Evolutionary conservation across 1,140 invertebrate species (phyloP), one percentile per base, ranked within the genome.

Genomic region (Melipona quadrifasciata): DNA sequence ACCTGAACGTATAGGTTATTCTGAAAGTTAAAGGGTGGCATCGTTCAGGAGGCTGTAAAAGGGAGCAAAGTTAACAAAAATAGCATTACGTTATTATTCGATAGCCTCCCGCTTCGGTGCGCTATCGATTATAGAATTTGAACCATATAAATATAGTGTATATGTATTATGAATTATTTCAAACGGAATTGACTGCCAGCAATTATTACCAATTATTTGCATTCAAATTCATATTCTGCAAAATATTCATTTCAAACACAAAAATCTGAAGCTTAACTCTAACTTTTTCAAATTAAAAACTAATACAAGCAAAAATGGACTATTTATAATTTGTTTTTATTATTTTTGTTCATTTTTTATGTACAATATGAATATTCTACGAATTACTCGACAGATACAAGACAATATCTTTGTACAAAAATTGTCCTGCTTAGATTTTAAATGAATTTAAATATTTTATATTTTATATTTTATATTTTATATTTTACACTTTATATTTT

Each of bases 51-150:
- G 21, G 19, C 4, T 21, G 19, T 31, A 31, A 27, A 72, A 55
- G 12, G 55, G 24, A 61, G n/a, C 27, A 61, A 67, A 51, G n/a
- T 73, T 64, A n/a, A 73, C 34, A 47, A 24, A 61, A 58, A 58
- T 47, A 58, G 34, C 31, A 21, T 51, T 73, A 17, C 17, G 17
- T 27, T 61, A 5, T 61, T 61, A 61, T 61, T 61, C 58, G 58
- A 61, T 21, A 21, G 57, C 4, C 24, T 11, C 51, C 73, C 39
- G n/a, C n/a, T 31, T 51, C 19, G 27, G 0, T 8, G 16, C 34
- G 12, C 58, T 80, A 80, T 70, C 31, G 67, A 80, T 57, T 57
- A 55, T 61, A n/a, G 34, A 55, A 68, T 55, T 53, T 53, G 14
- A 80, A 58, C 78, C 24, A 72, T 31, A 34, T 73, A 64, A 64